Base-by-base conservation (phyloP, 1,140 invertebrate species). In the Meteorus sp. region DNA sequence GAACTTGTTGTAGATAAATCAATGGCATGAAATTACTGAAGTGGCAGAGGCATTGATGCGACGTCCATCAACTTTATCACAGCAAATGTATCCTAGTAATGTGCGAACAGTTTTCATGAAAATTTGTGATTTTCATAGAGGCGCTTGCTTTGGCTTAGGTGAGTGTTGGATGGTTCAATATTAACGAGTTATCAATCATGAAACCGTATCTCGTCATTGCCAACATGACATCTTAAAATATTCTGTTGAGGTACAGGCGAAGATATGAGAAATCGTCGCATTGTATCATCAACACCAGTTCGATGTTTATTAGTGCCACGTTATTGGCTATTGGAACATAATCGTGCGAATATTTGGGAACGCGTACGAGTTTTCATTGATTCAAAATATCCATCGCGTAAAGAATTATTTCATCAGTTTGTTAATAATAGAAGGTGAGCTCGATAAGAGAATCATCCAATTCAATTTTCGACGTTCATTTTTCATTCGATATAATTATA, bases 331-430 rank as follows among this genome's bases (percentile, higher is more conserved):
- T 64, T 82, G 27, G 79, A 85, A 61, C 80, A 84, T 15, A 87
- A 86, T 66, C 81, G 79, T 2, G 84, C 83, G 2, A 86, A 86
- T 59, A 84, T 87, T 33, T 87, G 85, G 86, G 78, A 80, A 23
- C 75, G 83, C 22, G 83, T 87, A 19, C 80, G 82, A 65, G 73
- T 83, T 50, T 87, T 83, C 63, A 69, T 88, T 25, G 79, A 84
- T 43, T 82, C 77, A 9, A 83, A 84, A 64, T 85, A 85, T 62
- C 85, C 85, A 0, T 78, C 71, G 1, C 81, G 81, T 9, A 74
- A 83, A 58, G 65, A 82, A 64, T 67, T 87, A 1, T 85, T 85
- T 62, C 67, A 83, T 47, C 73, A 81, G 35, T 87, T 83, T 53
- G 65, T 83, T 0, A 66, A 73, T 2, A 75, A 82, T 43, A 75